Conservation (phyloP, 2,113 vertebrate species). For the Butorides virescens region DNA sequence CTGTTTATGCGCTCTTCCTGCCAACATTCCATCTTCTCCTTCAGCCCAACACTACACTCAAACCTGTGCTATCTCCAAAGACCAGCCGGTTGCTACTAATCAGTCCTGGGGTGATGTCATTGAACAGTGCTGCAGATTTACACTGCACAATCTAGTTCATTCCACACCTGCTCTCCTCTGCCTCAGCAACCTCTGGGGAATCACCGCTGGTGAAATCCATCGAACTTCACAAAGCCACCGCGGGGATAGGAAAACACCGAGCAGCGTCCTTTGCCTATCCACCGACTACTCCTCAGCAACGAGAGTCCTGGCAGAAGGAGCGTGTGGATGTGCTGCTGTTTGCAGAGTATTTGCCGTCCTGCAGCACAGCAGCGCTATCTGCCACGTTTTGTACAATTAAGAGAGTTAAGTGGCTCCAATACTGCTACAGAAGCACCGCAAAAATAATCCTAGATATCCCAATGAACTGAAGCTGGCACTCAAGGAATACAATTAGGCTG, state of each 20-base stretch:
- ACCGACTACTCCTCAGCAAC: neutral
- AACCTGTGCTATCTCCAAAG: neutral
- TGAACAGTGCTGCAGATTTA: neutral
- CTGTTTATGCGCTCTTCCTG: neutral
- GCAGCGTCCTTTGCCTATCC: neutral
- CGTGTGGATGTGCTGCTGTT: neutral
- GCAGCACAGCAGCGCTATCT: neutral
- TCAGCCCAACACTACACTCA: neutral
- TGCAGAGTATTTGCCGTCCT: neutral
- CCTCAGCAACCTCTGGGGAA: neutral
- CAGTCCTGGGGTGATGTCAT: neutral
- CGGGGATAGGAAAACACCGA: neutral
- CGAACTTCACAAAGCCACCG: rapidly evolving
- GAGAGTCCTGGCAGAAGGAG: neutral
- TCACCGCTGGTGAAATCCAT: neutral
- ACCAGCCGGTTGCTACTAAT: neutral
- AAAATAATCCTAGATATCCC: neutral
- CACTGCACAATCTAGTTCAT: neutral
- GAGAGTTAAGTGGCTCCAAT: neutral
- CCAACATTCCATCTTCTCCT: neutral
- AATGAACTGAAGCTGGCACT: neutral
- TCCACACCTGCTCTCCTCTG: neutral
- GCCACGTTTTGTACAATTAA: neutral
- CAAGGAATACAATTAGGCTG: neutral
- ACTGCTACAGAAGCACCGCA: neutral